Conservation (phyloP, 1,140 invertebrate genomes). For the Hycleus phaleratus region DNA sequence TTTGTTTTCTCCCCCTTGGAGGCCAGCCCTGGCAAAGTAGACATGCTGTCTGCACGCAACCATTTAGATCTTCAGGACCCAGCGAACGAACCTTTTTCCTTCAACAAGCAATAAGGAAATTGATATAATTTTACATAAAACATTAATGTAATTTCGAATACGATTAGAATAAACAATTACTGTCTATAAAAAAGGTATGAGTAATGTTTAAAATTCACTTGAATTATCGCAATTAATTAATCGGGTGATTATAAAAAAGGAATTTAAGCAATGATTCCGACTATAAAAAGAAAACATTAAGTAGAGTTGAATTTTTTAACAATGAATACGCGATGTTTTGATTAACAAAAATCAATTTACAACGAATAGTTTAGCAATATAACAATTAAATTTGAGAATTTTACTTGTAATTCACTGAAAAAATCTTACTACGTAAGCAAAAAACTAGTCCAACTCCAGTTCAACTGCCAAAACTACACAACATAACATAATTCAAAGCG, state of each 20-base stretch:
- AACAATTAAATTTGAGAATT: too few relatives aligned
- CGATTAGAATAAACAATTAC: too few relatives aligned
- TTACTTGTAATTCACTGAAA: background rate
- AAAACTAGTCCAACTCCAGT: conserved; percentile 15
- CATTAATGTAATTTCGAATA: too few relatives aligned
- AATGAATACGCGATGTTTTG: background rate
- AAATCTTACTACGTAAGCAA: conserved; percentile 17
- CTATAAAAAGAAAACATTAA: too few relatives aligned
- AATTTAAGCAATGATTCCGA: too few relatives aligned
- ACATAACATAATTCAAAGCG: background rate
- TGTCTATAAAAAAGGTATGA: too few relatives aligned
- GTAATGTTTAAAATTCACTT: too few relatives aligned
- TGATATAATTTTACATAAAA: too few relatives aligned
- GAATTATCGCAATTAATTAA: too few relatives aligned
- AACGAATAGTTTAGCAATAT: too few relatives aligned
- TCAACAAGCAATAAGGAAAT: conserved; percentile 8
- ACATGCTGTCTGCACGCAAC: conserved; percentile 57
- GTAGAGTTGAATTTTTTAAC: too few relatives aligned
- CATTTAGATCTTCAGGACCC: conserved; percentile 74
- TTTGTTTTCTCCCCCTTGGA: conserved; percentile 83
- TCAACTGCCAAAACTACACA: conserved; percentile 5
- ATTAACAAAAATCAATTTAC: background rate
- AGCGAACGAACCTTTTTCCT: conserved; percentile 73
- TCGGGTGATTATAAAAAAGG: too few relatives aligned
- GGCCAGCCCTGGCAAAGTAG: conserved; percentile 42